Conservation (phyloP, 2,113 vertebrate genomes). For the Dermatemys mawii region DNA sequence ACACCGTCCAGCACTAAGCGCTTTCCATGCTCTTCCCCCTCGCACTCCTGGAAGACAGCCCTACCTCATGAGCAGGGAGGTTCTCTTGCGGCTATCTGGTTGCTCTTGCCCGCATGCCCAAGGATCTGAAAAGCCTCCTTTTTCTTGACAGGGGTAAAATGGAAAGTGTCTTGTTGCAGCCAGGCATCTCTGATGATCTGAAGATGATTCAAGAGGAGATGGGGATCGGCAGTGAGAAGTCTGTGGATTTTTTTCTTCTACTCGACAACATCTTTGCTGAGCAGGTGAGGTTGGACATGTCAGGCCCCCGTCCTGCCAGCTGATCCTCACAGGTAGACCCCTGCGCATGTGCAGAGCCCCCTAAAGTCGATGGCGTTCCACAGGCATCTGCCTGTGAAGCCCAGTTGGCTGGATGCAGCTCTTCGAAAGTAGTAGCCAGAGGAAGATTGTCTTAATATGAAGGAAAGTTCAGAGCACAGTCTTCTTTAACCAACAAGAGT, state of each 20-base stretch:
- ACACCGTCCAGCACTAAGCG: neutral
- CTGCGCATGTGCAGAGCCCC: neutral
- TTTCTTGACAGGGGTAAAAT: slow-evolving; percentile 77
- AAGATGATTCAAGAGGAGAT: slow-evolving; percentile 83
- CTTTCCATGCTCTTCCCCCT: neutral
- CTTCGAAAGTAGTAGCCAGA: neutral
- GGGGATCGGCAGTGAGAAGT: slow-evolving; percentile 79
- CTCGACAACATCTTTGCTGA: slow-evolving; percentile 91
- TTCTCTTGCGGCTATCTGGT: neutral
- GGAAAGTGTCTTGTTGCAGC: slow-evolving; percentile 77
- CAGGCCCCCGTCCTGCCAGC: neutral
- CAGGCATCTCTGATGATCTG: slow-evolving; percentile 87
- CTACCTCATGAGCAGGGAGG: neutral
- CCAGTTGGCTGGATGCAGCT: neutral
- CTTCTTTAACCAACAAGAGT: neutral
- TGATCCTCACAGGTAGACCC: neutral
- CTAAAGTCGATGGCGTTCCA: neutral
- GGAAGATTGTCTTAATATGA: neutral
- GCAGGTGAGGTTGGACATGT: slow-evolving; percentile 81
- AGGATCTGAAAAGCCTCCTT: slow-evolving; percentile 16
- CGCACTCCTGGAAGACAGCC: neutral
- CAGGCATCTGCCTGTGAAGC: neutral
- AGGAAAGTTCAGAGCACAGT: neutral
- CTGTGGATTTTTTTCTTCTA: slow-evolving; percentile 89
- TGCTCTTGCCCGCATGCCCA: neutral